phyloP scores from a whole-genome alignment of 2,888 invertebrate species.

The Callosobruchus maculatus region DNA sequence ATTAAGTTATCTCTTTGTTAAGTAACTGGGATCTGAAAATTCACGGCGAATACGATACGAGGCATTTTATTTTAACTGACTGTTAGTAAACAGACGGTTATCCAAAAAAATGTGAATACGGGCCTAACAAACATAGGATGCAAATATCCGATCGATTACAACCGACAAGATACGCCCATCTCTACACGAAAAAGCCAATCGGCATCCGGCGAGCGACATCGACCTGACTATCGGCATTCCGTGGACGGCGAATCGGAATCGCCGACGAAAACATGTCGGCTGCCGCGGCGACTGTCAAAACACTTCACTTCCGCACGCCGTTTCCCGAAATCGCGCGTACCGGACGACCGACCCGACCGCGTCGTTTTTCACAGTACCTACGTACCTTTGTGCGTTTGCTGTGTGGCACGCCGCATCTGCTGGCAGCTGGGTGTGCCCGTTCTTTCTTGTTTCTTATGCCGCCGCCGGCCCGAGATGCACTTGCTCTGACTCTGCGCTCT shows the following conservation, averaged over 20 bases:
- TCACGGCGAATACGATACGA: no score
- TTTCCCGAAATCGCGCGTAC: neutral
- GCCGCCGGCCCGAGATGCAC: neutral
- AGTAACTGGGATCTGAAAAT: no score
- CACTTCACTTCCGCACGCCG: neutral
- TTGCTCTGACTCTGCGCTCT: slow-evolving; percentile 17
- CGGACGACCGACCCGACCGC: neutral
- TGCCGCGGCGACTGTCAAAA: neutral
- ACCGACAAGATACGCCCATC: no score
- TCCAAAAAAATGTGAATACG: no score
- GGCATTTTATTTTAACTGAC: no score
- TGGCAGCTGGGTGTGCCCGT: slow-evolving; percentile 17
- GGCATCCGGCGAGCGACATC: no score
- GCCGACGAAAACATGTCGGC: neutral
- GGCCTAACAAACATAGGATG: no score
- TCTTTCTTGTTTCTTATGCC: neutral
- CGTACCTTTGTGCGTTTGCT: slow-evolving; percentile 57
- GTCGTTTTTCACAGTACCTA: no score
- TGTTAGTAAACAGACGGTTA: no score
- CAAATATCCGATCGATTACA: no score
- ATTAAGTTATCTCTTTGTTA: no score
- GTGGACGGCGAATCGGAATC: neutral
- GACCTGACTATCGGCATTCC: neutral
- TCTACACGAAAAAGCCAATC: no score
- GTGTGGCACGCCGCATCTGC: slow-evolving; percentile 56